phyloP scores from a whole-genome alignment of 2,113 vertebrate genomes.

The Sphaerodactylus townsendi region DNA sequence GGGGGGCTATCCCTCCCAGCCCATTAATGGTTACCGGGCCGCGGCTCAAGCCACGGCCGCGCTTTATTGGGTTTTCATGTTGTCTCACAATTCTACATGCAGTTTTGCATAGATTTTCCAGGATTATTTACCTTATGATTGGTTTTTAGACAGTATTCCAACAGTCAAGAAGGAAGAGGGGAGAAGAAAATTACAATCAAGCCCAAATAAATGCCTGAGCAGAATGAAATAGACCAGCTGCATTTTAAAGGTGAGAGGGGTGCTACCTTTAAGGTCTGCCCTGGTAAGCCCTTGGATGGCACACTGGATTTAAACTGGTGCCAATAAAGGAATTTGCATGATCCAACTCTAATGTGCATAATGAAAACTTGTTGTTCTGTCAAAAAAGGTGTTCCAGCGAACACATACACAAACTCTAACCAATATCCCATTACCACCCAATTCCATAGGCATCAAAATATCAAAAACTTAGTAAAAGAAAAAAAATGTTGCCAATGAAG shows the following conservation, averaged over 20 bases:
- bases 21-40: too few relatives aligned
- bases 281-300: too few relatives aligned
- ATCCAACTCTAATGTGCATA: constrained; percentile 10
- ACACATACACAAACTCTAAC: constrained; percentile 39
- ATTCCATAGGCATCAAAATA: constrained; percentile 64
- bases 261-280: background rate
- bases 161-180: background rate
- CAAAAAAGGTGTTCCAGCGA: constrained; percentile 43
- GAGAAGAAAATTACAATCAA: background rate
- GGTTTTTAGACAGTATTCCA: background rate
- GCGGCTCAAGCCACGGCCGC: too few relatives aligned
- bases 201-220: too few relatives aligned
- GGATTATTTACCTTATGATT: background rate
- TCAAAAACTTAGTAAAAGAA: constrained; percentile 59
- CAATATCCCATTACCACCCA: constrained; percentile 51
- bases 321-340: background rate
- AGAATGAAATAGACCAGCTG: background rate
- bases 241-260: background rate
- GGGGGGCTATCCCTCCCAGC: too few relatives aligned
- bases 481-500: constrained; percentile 60
- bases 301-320: constrained; percentile 1
- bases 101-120: background rate
- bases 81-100: background rate
- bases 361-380: constrained; percentile 40
- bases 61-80: background rate